Evolutionary conservation across 2,888 invertebrate species (phyloP).

Genomic region (Cryptosula pallasiana): DNA sequence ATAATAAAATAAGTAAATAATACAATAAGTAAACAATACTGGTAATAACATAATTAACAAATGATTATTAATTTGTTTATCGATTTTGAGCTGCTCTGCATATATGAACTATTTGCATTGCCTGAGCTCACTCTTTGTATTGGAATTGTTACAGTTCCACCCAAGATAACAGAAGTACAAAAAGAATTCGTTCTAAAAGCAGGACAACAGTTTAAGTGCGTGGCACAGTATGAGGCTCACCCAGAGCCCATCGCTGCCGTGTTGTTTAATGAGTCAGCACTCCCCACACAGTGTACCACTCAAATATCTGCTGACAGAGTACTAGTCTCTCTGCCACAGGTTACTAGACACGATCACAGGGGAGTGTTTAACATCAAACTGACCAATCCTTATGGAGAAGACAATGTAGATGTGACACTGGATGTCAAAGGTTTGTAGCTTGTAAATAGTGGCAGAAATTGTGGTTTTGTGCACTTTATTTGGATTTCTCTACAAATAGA

Average conservation of each 20-base stretch:
- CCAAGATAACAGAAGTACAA: neutral
- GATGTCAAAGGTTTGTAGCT: no score
- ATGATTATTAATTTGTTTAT: no score
- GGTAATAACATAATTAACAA: no score
- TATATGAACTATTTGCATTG: no score
- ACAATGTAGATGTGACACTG: neutral
- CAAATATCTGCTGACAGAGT: neutral
- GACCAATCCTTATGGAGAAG: conserved; percentile 21
- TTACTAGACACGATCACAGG: neutral
- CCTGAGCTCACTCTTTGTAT: no score
- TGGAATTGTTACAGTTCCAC: no score
- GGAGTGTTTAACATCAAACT: conserved; percentile 1
- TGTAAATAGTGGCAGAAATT: no score
- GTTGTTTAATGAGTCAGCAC: neutral
- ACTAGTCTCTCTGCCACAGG: neutral
- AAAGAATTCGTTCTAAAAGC: conserved; percentile 12
- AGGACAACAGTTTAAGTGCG: neutral
- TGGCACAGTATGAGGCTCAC: neutral
- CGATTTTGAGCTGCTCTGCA: no score
- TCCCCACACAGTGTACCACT: neutral
- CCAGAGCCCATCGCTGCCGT: neutral
- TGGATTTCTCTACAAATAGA: no score
- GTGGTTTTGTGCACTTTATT: no score
- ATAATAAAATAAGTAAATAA: no score
- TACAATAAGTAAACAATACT: no score